phyloP scores from a whole-genome alignment of 2,888 invertebrate species.

The Bursaphelenchus okinawaensis region DNA sequence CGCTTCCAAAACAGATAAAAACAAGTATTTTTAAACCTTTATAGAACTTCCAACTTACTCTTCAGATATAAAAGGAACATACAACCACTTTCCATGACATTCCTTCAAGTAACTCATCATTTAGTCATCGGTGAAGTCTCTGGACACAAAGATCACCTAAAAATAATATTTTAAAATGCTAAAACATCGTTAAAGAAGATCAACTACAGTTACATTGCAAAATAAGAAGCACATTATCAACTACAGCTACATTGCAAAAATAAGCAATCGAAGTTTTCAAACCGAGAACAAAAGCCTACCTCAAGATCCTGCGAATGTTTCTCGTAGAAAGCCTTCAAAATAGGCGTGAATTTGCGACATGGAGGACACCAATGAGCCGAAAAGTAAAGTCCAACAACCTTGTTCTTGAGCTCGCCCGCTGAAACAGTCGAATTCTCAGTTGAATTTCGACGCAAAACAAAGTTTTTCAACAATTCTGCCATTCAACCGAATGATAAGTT shows the following conservation, averaged over 20 bases:
- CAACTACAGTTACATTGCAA: too few relatives aligned
- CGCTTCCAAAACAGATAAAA: neutral
- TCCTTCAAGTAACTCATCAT: neutral
- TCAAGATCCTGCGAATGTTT: neutral
- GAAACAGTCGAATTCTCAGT: neutral
- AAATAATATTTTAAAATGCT: too few relatives aligned
- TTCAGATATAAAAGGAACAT: neutral
- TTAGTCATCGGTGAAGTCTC: neutral
- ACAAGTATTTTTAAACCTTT: neutral
- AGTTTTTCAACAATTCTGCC: neutral
- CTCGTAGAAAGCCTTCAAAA: neutral
- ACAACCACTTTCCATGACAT: neutral
- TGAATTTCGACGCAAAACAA: neutral
- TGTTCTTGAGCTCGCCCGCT: neutral
- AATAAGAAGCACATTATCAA: too few relatives aligned
- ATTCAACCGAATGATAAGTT: neutral
- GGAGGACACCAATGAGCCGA: neutral
- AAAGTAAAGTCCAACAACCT: neutral
- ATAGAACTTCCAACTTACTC: neutral
- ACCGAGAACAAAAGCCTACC: too few relatives aligned
- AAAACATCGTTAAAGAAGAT: neutral
- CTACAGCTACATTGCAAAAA: too few relatives aligned
- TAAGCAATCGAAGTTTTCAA: too few relatives aligned
- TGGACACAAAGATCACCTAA: neutral
- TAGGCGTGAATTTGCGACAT: neutral